Evolutionary conservation across 2,888 invertebrate species (phyloP).

Genomic region (Drosophila kambysellisi): DNA sequence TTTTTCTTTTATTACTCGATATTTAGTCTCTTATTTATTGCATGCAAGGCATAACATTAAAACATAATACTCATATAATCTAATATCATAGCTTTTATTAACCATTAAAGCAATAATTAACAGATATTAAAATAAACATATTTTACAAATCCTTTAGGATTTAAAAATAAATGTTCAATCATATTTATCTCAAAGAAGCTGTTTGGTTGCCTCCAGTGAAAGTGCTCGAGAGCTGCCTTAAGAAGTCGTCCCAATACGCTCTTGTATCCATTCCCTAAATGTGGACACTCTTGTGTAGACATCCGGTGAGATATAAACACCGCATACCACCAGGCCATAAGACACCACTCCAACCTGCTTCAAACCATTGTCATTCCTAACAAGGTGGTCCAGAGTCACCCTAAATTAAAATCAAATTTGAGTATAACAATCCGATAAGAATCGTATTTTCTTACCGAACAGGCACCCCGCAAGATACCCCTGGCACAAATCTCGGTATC

Average conservation of each 20-base stretch:
- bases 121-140: neutral
- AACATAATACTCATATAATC: neutral
- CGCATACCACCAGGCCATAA: constrained; percentile 81
- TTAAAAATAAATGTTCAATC: neutral
- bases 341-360: constrained; percentile 83
- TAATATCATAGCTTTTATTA: neutral
- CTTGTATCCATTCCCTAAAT: constrained; percentile 78
- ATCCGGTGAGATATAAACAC: constrained; percentile 80
- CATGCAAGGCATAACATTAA: neutral
- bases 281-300: constrained; percentile 83
- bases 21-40: too few relatives aligned
- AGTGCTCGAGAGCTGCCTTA: neutral
- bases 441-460: constrained; percentile 70
- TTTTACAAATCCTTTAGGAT: neutral
- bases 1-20: too few relatives aligned
- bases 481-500: constrained; percentile 83
- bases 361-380: constrained; percentile 54
- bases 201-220: neutral
- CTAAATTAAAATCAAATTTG: constrained; percentile 45
- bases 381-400: constrained; percentile 85
- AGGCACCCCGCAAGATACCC: constrained; percentile 76
- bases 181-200: neutral
- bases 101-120: neutral
- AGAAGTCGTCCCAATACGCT: neutral
- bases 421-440: neutral